Conservation (phyloP, 2,113 vertebrate species). For the Herpetotheres cachinnans region DNA sequence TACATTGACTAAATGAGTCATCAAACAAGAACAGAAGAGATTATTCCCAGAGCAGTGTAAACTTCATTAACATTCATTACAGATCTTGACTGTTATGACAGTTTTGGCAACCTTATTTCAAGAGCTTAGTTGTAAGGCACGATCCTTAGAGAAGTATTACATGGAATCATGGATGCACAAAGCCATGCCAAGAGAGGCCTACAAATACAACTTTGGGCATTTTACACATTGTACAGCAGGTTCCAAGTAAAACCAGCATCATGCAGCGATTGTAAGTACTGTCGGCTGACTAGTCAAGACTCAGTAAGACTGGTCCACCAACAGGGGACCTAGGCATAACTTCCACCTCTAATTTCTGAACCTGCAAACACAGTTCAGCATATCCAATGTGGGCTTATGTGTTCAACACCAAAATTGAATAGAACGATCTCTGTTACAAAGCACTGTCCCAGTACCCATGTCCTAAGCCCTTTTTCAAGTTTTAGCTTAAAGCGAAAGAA, state of each 20-base stretch:
- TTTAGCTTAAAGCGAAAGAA: background rate
- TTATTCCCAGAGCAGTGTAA: background rate
- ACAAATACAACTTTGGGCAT: background rate
- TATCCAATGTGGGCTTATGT: background rate
- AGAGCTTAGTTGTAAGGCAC: rapidly evolving
- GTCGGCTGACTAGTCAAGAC: background rate
- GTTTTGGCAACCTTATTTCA: background rate
- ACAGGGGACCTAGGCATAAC: background rate
- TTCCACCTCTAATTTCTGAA: background rate
- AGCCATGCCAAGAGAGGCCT: background rate
- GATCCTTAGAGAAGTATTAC: background rate
- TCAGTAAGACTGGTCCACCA: background rate
- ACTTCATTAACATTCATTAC: background rate
- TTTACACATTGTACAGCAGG: background rate
- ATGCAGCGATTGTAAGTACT: background rate
- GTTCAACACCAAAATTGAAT: background rate
- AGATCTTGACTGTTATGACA: background rate
- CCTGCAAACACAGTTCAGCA: background rate
- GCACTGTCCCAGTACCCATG: background rate
- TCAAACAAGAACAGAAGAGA: background rate
- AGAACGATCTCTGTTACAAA: background rate
- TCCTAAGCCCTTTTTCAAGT: background rate
- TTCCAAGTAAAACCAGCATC: background rate
- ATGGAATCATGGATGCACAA: background rate
- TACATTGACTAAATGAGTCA: background rate